Evolutionary conservation across 1,140 invertebrate genomes (phyloP).

Genomic region (Lerema accius): DNA sequence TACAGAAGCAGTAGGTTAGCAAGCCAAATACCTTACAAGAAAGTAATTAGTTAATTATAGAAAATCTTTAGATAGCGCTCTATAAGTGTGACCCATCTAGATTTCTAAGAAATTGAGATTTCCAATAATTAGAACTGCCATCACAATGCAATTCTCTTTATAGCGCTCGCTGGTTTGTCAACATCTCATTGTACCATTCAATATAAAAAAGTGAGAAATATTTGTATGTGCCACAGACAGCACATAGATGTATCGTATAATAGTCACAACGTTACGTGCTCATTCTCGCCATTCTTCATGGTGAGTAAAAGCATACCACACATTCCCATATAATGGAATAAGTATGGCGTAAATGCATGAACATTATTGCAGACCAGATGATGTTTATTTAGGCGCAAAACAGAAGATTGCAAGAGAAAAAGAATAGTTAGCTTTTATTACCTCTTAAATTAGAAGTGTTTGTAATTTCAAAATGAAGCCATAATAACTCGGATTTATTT

Average conservation of each 20-base stretch:
- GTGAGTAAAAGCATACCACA: slow-evolving; percentile 49
- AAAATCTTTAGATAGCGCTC: too few species aligned
- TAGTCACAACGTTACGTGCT: slow-evolving; percentile 63
- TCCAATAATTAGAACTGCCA: neutral
- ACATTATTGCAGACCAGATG: slow-evolving; percentile 34
- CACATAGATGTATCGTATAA: slow-evolving; percentile 5
- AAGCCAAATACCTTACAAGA: too few species aligned
- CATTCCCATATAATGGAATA: slow-evolving; percentile 35
- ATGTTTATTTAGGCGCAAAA: slow-evolving; percentile 35
- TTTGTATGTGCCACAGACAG: neutral
- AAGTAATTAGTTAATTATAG: too few species aligned
- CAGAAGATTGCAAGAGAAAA: slow-evolving; percentile 20
- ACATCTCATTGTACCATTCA: too few species aligned
- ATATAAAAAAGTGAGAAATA: neutral
- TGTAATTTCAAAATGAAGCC: neutral
- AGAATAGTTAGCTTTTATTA: too few species aligned
- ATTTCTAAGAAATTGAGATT: too few species aligned
- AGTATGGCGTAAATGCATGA: slow-evolving; percentile 32
- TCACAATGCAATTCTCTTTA: neutral
- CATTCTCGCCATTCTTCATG: slow-evolving; percentile 72
- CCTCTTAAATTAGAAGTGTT: too few species aligned
- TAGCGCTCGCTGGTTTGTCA: too few species aligned
- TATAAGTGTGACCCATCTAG: too few species aligned
- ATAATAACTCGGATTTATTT: neutral
- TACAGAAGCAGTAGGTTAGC: too few species aligned